These are phyloP conservation scores for Stegodyphus mimosarum DNA, from an alignment of 1,140 invertebrate genomes.

Conservation along the genomic window DNA sequence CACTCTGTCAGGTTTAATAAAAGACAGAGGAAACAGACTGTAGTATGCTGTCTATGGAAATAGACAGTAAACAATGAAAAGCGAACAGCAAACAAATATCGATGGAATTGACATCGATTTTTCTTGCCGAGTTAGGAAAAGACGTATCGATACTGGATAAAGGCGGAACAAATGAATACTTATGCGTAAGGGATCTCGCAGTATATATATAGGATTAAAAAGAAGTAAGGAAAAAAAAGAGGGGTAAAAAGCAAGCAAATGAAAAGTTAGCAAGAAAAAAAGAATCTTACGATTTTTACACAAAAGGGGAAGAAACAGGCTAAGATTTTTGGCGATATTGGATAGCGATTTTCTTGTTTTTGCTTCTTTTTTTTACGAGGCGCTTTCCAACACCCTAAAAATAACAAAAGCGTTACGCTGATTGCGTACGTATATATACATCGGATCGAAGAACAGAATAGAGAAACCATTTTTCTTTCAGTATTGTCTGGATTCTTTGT, in stretches of 20 bases:
- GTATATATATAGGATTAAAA: slow-evolving; percentile 42
- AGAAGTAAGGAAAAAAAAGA: not conserved
- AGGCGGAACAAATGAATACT: slow-evolving; percentile 47
- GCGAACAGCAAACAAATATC: slow-evolving; percentile 50
- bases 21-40: not conserved
- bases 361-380: not conserved
- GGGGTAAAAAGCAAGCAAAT: slow-evolving; percentile 22
- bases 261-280: slow-evolving; percentile 51
- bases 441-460: not conserved
- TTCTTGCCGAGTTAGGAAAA: not conserved
- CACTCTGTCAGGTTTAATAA: not conserved
- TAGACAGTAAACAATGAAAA: slow-evolving; percentile 41
- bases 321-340: slow-evolving; percentile 53
- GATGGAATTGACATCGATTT: slow-evolving; percentile 40
- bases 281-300: slow-evolving; percentile 14
- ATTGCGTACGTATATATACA: slow-evolving; percentile 23
- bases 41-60: slow-evolving; percentile 32
- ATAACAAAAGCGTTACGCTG: slow-evolving; percentile 33
- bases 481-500: not conserved
- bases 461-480: not conserved
- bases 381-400: not conserved
- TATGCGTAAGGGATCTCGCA: slow-evolving; percentile 17
- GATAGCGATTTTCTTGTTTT: slow-evolving; percentile 44
- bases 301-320: not conserved
- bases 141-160: slow-evolving; percentile 50